Percentiles rank a stretch among this genome's conserved stretches.
phyloP scores from a whole-genome alignment of 2,888 invertebrate species.

The Cataglyphis altisquamis region DNA sequence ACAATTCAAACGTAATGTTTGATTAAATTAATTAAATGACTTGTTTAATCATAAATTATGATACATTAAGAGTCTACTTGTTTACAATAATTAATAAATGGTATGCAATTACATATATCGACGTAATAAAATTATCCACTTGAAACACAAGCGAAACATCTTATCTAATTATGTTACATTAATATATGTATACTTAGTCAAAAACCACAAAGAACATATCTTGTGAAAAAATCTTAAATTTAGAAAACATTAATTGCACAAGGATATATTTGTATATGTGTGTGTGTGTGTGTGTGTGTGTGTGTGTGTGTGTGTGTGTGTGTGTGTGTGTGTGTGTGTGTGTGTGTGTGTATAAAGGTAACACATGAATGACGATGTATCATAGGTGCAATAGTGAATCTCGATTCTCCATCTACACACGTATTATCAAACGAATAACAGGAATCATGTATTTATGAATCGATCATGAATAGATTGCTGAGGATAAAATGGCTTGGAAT shows the following conservation, averaged over 20 bases:
- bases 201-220: constrained; percentile 63
- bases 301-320: too few relatives aligned
- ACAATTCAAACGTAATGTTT: not conserved
- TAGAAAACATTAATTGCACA: constrained; percentile 75
- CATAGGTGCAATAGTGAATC: constrained; percentile 1
- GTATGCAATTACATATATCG: constrained; percentile 7
- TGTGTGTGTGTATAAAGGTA: constrained; percentile 64
- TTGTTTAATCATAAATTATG: constrained; percentile 14
- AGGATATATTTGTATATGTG: constrained; percentile 44
- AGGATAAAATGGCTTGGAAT: constrained; percentile 53
- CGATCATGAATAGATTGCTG: constrained; percentile 51
- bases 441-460: constrained; percentile 45
- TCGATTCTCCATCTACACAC: constrained; percentile 48
- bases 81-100: constrained; percentile 16
- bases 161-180: constrained; percentile 67
- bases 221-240: constrained; percentile 70
- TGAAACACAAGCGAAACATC: constrained; percentile 71
- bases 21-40: constrained; percentile 39
- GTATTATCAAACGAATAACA: constrained; percentile 59
- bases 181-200: constrained; percentile 32
- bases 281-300: too few relatives aligned
- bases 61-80: constrained; percentile 16
- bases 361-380: constrained; percentile 63
- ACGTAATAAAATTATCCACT: constrained; percentile 65
- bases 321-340: too few relatives aligned